These are phyloP conservation scores for Leptogaster cylindrica DNA, from an alignment of 2,888 invertebrate species.

Conservation along the genomic window DNA sequence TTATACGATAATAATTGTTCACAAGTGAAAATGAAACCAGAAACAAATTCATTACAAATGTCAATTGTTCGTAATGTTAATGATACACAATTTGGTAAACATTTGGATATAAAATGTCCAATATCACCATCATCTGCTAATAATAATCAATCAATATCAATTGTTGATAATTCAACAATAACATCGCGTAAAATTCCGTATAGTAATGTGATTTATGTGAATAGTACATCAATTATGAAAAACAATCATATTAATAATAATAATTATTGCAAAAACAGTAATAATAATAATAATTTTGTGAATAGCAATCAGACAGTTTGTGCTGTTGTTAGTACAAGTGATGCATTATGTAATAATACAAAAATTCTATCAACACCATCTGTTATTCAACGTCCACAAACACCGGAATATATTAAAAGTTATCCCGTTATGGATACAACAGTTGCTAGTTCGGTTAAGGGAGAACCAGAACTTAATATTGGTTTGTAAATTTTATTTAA, in stretches of 20 bases:
- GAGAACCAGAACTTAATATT: conserved; percentile 62
- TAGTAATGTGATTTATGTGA: conserved; percentile 59
- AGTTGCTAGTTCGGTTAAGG: conserved; percentile 61
- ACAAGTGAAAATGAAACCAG: conserved; percentile 14
- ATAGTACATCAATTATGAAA: conserved; percentile 47
- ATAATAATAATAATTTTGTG: conserved; percentile 39
- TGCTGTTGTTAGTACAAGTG: conserved; percentile 46
- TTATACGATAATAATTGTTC: background rate
- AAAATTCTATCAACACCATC: conserved; percentile 22
- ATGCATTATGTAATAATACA: conserved; percentile 21
- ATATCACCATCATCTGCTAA: conserved; percentile 4
- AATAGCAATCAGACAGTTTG: conserved; percentile 47
- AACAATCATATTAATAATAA: conserved; percentile 26
- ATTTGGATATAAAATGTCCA: conserved; percentile 17
- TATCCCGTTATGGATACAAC: conserved; percentile 63
- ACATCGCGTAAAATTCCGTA: conserved; percentile 56
- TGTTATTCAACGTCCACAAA: conserved; percentile 55
- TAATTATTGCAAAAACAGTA: conserved; percentile 42
- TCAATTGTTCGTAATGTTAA: background rate
- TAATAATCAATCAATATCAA: conserved; percentile 3
- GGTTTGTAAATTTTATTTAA: conserved; percentile 52
- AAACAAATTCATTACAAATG: conserved; percentile 10
- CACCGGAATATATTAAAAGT: conserved; percentile 61
- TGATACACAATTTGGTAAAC: conserved; percentile 8
- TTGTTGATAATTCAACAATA: conserved; percentile 41